Percentiles rank a stretch among this genome's conserved stretches.
Conservation (phyloP, 2,113 vertebrate species). For the Dicentrarchus labrax region DNA sequence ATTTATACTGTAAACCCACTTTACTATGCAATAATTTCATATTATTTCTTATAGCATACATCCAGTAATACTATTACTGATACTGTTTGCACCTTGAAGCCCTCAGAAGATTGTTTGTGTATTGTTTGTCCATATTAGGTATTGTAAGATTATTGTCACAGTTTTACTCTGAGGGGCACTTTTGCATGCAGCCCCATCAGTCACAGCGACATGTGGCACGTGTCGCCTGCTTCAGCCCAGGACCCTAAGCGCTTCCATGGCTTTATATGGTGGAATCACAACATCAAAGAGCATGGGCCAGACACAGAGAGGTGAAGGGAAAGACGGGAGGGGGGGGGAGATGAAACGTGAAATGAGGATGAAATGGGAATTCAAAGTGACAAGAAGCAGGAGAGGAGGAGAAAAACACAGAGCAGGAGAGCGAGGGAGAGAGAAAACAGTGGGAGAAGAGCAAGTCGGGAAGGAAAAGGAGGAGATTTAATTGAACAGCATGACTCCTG, state of each 20-base stretch:
- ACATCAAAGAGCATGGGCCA: constrained; percentile 17
- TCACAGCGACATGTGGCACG: constrained; percentile 36
- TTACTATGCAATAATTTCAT: background rate
- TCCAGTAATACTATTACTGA: background rate
- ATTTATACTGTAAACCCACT: background rate
- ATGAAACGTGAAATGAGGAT: constrained; percentile 8
- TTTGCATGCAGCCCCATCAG: constrained; percentile 1
- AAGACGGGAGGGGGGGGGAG: background rate
- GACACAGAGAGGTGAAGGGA: constrained; percentile 3
- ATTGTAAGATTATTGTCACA: background rate
- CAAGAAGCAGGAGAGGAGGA: constrained; percentile 22
- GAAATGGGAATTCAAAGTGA: constrained; percentile 34
- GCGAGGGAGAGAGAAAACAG: background rate
- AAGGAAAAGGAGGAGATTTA: background rate
- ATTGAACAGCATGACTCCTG: background rate
- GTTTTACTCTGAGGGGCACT: background rate
- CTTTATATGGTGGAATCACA: constrained; percentile 59
- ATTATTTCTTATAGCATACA: background rate
- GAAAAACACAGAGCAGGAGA: background rate
- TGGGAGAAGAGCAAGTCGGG: background rate
- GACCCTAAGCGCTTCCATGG: constrained; percentile 18
- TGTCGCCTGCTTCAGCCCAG: constrained; percentile 1
- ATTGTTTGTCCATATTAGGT: constrained; percentile 9
- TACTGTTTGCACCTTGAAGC: background rate
- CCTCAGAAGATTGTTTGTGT: background rate